Conservation (phyloP, 2,113 vertebrate species). For the Tetrao urogallus region DNA sequence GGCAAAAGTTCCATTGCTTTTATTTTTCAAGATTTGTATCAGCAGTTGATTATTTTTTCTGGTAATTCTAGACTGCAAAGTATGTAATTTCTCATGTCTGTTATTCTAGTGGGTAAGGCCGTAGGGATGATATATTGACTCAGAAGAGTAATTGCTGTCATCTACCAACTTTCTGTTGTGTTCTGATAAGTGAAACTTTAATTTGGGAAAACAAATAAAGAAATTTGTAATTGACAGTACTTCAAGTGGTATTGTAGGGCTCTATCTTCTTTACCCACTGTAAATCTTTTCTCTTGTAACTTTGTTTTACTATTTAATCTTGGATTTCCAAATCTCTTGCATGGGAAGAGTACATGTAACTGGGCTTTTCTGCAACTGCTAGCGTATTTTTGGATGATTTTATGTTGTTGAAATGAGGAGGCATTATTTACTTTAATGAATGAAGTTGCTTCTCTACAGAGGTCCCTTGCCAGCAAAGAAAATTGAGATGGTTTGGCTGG, state of each 20-base stretch:
- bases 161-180: background rate
- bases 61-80: background rate
- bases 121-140: background rate
- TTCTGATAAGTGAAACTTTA: background rate
- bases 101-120: background rate
- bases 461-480: background rate
- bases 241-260: background rate
- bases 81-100: background rate
- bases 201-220: background rate
- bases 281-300: background rate
- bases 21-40: background rate
- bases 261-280: background rate
- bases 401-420: background rate
- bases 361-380: background rate
- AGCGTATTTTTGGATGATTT: background rate
- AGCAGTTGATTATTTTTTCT: conserved; percentile 1
- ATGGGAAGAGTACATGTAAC: background rate
- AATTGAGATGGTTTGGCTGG: background rate
- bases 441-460: background rate
- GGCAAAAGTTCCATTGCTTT: background rate
- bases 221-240: background rate
- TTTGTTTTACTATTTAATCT: background rate
- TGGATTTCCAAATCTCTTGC: background rate
- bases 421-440: background rate
- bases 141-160: background rate